A percentile compares a stretch with the other conserved stretches of the same genome.
Evolutionary conservation across 2,888 invertebrate species (phyloP).

Genomic region (Dermolepida albohirtum): DNA sequence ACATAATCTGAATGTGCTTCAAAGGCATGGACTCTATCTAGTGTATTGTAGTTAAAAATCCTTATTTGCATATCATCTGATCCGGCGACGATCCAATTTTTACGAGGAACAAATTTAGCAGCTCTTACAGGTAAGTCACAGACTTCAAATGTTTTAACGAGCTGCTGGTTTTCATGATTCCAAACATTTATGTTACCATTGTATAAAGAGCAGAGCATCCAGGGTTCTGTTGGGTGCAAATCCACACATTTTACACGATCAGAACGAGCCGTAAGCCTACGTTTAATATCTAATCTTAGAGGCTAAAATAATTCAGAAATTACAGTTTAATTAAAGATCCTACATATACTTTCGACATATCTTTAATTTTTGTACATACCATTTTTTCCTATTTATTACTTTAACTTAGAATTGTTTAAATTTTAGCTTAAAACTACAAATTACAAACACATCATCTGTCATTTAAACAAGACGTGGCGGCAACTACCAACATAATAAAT

Average conservation of each 20-base stretch:
- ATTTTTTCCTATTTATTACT: constrained; percentile 19
- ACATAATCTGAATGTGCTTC: constrained; percentile 99
- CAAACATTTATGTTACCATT: constrained; percentile 99
- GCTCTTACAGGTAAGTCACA: constrained; percentile 97
- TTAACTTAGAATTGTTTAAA: constrained; percentile 14
- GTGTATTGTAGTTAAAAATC: constrained; percentile 98
- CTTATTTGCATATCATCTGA: constrained; percentile 97
- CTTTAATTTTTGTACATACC: constrained; percentile 18
- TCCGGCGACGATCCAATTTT: constrained; percentile 98
- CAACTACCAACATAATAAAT: constrained; percentile 28
- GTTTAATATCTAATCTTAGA: constrained; percentile 96
- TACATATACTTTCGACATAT: not conserved
- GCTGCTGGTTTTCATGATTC: constrained; percentile 96
- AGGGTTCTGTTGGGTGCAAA: constrained; percentile 97
- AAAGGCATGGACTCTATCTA: constrained; percentile 94
- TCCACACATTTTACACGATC: constrained; percentile 99
- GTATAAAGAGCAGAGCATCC: constrained; percentile 98
- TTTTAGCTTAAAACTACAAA: constrained; percentile 23
- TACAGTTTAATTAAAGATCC: not conserved
- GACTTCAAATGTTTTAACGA: constrained; percentile 91
- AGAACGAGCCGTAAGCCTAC: constrained; percentile 96
- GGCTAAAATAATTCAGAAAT: constrained; percentile 73
- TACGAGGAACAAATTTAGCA: constrained; percentile 95
- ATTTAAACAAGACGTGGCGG: constrained; percentile 49
- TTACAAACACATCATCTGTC: constrained; percentile 46